These are phyloP conservation scores for Dynastes maya DNA, from an alignment of 2,888 invertebrate species.

Conservation along the genomic window DNA sequence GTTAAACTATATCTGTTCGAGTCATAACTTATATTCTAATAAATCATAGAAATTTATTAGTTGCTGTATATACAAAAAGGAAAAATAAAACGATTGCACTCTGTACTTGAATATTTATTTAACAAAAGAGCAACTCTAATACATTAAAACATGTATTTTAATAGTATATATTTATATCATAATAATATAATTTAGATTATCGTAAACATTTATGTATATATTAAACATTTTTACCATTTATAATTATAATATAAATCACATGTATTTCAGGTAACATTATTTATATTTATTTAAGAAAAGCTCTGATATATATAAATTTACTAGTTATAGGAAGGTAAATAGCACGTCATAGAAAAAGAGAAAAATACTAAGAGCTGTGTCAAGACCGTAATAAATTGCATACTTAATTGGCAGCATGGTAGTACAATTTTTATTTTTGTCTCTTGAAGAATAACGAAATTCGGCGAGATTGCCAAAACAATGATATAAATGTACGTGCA, in stretches of 20 bases:
- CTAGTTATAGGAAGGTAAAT: neutral
- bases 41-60: no score
- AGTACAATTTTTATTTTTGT: slow-evolving; percentile 30
- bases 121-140: slow-evolving; percentile 40
- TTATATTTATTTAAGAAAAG: slow-evolving; percentile 30
- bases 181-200: slow-evolving; percentile 34
- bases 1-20: neutral
- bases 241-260: slow-evolving; percentile 42
- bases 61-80: no score
- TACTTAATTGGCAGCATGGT: slow-evolving; percentile 36
- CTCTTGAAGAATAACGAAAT: neutral
- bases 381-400: neutral
- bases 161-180: slow-evolving; percentile 23
- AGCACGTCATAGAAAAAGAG: slow-evolving; percentile 12
- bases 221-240: slow-evolving; percentile 32
- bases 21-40: no score
- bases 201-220: slow-evolving; percentile 27
- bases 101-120: slow-evolving; percentile 29
- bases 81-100: no score
- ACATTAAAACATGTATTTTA: slow-evolving; percentile 51
- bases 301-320: slow-evolving; percentile 17
- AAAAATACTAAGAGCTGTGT: neutral
- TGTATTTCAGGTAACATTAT: slow-evolving; percentile 43
- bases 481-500: no score
- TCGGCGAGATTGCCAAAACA: no score